Evolutionary conservation across 2,113 vertebrate genomes (phyloP).

Genomic region (Elephas maximus): DNA sequence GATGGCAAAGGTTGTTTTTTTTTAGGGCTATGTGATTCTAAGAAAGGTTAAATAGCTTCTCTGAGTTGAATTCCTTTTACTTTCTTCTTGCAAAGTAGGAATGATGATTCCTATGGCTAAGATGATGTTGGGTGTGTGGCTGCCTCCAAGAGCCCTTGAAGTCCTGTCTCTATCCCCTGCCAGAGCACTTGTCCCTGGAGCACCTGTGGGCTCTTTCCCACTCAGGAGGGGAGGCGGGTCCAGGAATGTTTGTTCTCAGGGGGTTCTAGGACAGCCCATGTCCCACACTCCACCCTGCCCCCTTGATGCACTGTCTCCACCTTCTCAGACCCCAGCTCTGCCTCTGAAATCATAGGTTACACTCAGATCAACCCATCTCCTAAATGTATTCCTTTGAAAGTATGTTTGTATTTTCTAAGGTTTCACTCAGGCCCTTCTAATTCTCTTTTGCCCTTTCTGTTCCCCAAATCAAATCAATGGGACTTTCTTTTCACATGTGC

Average conservation of each 20-base stretch:
- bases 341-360: background rate
- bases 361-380: no score
- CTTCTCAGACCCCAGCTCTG: background rate
- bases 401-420: background rate
- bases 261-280: accelerated
- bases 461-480: background rate
- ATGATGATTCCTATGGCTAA: background rate
- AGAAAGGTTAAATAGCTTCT: background rate
- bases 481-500: background rate
- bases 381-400: background rate
- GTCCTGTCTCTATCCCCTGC: background rate
- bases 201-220: background rate
- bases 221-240: background rate
- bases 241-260: background rate
- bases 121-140: background rate
- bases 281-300: background rate
- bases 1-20: no score
- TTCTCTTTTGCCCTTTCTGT: background rate
- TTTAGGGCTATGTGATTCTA: background rate
- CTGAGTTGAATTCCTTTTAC: background rate
- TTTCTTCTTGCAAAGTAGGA: background rate
- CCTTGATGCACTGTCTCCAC: background rate
- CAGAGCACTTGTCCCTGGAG: background rate
- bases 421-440: background rate
- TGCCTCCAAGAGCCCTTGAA: background rate